Base-by-base conservation (phyloP, 2,113 vertebrate species). In the Callithrix jacchus region DNA sequence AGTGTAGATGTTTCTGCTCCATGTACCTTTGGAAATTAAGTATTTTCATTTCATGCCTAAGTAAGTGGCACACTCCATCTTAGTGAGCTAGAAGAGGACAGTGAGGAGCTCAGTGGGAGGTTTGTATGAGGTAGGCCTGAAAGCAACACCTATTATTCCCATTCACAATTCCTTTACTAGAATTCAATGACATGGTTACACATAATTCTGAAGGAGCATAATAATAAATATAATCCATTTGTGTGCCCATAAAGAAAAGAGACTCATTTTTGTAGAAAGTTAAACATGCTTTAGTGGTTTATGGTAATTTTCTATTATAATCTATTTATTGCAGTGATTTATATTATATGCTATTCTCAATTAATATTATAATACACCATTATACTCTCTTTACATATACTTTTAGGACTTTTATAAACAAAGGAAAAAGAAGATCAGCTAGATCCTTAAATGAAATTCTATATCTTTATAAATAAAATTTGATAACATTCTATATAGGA, bases 1-100 rank as follows among this genome's bases (percentile, higher is more conserved):
- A 25, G 2, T 11, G 3, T 37, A 30, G 35, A 49, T 8, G 3
- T 1, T n/a, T 82, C 37, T 45, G 1, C 1, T 64, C 7, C 2
- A 6, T 27, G 14, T 40, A 49, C 1, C 8, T 32, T n/a, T 14
- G 64, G 17, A 37, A 12, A 89, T 21, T 32, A 70, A 47, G 6
- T 73, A 9, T 54, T 85, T 76, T 68, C 7, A 61, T 47, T 21
- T 10, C 27, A 23, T 6, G 4, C 4, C 45, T 58, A 30, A 8
- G 2, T n/a, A 23, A 32, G 23, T 47, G 23, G 7, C 16, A 8
- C 8, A 0, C 18, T 79, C 23, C 2, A 1, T 35, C 74, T 76
- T 47, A 77, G 30, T 85, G n/a, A 64, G 18, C 40, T 40, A 73
- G 61, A 87, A 83, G 20, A 20, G 12, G 20, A n/a, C 35, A 82